Evolutionary conservation across 2,113 vertebrate genomes (phyloP).

Genomic region (Tyto alba): DNA sequence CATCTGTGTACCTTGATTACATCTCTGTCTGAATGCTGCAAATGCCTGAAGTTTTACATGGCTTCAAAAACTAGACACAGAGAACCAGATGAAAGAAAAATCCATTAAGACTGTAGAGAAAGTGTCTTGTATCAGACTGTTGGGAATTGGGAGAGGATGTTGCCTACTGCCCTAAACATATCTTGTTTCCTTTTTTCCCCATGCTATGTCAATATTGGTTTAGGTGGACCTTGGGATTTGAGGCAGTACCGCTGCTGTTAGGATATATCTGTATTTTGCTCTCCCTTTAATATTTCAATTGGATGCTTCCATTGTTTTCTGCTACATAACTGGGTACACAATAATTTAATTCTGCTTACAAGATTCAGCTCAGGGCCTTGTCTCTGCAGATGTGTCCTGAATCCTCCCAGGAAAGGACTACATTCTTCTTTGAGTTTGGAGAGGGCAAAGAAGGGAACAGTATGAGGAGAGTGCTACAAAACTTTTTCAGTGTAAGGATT

Average conservation of each 20-base stretch:
- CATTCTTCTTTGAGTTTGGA: neutral
- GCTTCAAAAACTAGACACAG: neutral
- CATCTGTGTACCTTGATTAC: slow-evolving; percentile 13
- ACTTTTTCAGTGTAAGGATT: neutral
- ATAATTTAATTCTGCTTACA: neutral
- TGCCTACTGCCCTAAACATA: neutral
- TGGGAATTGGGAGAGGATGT: neutral
- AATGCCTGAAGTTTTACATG: neutral
- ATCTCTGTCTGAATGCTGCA: slow-evolving; percentile 17
- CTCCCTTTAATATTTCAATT: neutral
- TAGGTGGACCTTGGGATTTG: neutral
- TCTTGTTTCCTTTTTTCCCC: neutral
- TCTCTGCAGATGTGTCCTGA: neutral
- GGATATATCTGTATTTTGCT: neutral
- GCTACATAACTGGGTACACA: neutral
- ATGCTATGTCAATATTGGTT: neutral
- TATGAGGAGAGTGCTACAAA: neutral
- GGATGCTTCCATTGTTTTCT: neutral
- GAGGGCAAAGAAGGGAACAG: neutral
- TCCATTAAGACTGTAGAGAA: neutral
- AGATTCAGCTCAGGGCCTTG: neutral
- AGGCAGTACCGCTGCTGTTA: neutral
- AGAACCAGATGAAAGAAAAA: slow-evolving; percentile 16
- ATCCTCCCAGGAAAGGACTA: neutral
- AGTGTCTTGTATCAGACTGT: neutral